Evolutionary conservation across 2,797 vertebrate species (phyloP).

Genomic region (Picus viridis): DNA sequence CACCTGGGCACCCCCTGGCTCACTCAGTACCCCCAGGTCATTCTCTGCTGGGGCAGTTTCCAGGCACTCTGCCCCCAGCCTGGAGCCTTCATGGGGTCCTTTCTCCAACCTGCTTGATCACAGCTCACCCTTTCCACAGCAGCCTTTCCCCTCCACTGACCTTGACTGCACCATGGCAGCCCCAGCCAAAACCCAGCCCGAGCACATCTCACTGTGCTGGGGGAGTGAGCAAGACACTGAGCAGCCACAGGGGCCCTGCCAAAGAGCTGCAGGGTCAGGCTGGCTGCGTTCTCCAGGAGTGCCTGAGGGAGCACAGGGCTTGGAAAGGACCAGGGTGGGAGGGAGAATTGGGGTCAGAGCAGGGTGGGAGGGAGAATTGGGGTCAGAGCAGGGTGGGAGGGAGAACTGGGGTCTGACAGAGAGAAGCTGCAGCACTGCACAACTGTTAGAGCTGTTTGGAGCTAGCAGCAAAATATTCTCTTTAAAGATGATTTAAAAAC

Average conservation of each 20-base stretch:
- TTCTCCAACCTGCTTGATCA: not conserved
- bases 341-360: not conserved
- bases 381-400: too few species aligned
- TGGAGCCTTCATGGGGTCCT: too few species aligned
- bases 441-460: not conserved
- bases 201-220: not conserved
- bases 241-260: not conserved
- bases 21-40: too few species aligned
- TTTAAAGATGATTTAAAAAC: not conserved
- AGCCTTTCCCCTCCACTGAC: rapidly evolving
- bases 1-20: too few species aligned
- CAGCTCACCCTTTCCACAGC: rapidly evolving
- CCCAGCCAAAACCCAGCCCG: not conserved
- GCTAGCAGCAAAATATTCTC: not conserved
- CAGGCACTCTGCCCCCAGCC: too few species aligned
- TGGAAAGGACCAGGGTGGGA: not conserved
- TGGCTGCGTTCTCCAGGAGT: not conserved
- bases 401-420: not conserved
- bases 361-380: too few species aligned
- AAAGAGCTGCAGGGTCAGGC: not conserved
- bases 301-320: not conserved
- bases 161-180: rapidly evolving
- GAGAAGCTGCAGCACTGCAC: not conserved
- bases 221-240: not conserved
- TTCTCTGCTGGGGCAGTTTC: too few species aligned